phyloP scores from a whole-genome alignment of 2,797 vertebrate genomes.

The Phalanger gymnotis region DNA sequence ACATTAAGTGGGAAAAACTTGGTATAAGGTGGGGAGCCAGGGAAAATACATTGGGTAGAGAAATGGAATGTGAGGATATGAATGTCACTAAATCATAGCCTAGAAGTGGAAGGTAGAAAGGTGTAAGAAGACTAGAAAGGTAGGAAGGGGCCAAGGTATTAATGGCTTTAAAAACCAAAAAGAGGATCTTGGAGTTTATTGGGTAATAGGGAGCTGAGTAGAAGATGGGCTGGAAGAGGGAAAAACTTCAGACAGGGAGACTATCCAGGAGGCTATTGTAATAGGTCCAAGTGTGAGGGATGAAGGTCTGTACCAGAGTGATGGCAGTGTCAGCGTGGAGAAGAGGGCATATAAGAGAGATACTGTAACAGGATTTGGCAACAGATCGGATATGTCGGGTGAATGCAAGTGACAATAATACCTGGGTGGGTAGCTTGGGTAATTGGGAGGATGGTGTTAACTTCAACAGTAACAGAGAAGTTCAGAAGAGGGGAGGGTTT shows the following conservation, averaged over 20 bases:
- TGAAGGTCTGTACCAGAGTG: neutral
- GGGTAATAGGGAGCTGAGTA: neutral
- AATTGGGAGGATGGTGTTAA: neutral
- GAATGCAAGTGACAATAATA: neutral
- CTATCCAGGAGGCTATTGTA: neutral
- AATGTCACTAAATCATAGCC: neutral
- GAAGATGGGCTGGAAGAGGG: neutral
- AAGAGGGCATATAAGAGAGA: neutral
- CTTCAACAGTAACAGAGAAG: neutral
- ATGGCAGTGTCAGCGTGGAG: neutral
- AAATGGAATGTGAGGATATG: neutral
- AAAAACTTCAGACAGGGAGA: neutral
- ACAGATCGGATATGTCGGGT: neutral
- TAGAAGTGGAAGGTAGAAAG: neutral
- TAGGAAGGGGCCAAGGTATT: neutral
- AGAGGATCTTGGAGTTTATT: neutral
- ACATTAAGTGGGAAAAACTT: neutral
- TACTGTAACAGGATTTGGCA: neutral
- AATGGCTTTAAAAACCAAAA: neutral
- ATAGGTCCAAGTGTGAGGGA: neutral
- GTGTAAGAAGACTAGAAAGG: neutral
- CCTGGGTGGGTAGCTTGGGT: neutral
- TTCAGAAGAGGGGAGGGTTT: neutral
- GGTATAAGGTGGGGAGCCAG: neutral
- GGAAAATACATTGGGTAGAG: neutral